Percentiles rank a stretch among this genome's conserved stretches.
Evolutionary conservation across 2,113 vertebrate species (phyloP).

Genomic region (Crotalus tigris): DNA sequence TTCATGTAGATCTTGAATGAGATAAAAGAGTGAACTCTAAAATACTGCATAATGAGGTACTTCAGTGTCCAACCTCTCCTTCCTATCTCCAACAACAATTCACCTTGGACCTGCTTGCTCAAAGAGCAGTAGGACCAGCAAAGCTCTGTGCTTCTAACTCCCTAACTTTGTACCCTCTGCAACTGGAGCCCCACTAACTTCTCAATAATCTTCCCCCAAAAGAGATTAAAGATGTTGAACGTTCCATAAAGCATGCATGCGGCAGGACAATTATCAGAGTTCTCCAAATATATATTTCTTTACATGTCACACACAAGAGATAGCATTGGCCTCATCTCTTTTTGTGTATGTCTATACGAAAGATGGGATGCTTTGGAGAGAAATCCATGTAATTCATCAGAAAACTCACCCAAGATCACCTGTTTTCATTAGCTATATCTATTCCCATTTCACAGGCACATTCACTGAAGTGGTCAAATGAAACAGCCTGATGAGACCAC

Average conservation of each 20-base stretch:
- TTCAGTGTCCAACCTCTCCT: not conserved
- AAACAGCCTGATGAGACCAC: constrained; percentile 4
- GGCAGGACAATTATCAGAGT: not conserved
- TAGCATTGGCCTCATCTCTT: not conserved
- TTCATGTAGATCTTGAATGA: not conserved
- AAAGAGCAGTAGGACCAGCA: not conserved
- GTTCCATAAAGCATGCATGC: not conserved
- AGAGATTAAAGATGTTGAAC: not conserved
- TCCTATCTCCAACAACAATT: not conserved
- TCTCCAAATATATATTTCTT: not conserved
- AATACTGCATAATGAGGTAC: not conserved
- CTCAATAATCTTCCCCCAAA: not conserved
- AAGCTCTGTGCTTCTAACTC: not conserved
- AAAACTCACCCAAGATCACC: not conserved
- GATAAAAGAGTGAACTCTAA: not conserved
- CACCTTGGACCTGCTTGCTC: not conserved
- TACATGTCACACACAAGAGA: not conserved
- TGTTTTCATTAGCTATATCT: not conserved
- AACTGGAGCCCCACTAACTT: not conserved
- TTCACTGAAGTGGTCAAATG: constrained; percentile 22
- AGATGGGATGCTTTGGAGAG: not conserved
- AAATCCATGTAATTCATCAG: not conserved
- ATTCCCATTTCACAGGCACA: constrained; percentile 7
- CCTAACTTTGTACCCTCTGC: not conserved
- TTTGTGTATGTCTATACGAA: not conserved